phyloP scores from a whole-genome alignment of 2,797 vertebrate species.

The Avahi laniger region DNA sequence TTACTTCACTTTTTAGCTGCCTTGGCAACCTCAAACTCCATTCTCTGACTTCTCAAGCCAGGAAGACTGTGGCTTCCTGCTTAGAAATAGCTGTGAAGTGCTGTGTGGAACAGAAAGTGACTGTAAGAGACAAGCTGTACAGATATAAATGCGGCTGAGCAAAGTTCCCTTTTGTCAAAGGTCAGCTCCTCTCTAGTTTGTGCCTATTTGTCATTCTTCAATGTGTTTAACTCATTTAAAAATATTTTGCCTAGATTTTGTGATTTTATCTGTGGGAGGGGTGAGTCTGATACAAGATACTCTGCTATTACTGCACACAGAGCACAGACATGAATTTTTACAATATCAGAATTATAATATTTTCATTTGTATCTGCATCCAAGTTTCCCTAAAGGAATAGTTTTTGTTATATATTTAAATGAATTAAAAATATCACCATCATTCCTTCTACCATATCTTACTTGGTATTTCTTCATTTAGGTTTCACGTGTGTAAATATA shows the following conservation, averaged over 20 bases:
- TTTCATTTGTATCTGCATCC: not conserved
- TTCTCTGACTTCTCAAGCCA: not conserved
- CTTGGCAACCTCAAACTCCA: not conserved
- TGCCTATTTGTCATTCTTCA: not conserved
- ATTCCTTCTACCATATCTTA: not conserved
- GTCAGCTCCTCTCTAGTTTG: not conserved
- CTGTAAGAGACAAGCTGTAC: not conserved
- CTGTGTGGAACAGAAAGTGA: not conserved
- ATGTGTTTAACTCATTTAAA: not conserved
- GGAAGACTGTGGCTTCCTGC: not conserved
- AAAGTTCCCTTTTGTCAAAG: not conserved
- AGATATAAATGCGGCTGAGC: not conserved
- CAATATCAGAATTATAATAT: not conserved
- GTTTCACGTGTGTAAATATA: not conserved
- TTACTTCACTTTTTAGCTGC: not conserved
- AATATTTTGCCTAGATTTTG: not conserved
- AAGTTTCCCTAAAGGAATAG: not conserved
- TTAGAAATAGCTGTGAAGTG: not conserved
- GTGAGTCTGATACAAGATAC: not conserved
- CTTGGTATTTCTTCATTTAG: not conserved
- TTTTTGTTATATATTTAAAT: slow-evolving; percentile 13
- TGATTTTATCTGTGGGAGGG: not conserved
- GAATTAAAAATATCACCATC: not conserved
- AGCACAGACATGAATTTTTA: not conserved
- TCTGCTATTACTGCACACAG: not conserved